Percentiles rank a stretch among this genome's conserved stretches.
phyloP scores from a whole-genome alignment of 2,888 invertebrate genomes.

The Barypeithes pellucidus region DNA sequence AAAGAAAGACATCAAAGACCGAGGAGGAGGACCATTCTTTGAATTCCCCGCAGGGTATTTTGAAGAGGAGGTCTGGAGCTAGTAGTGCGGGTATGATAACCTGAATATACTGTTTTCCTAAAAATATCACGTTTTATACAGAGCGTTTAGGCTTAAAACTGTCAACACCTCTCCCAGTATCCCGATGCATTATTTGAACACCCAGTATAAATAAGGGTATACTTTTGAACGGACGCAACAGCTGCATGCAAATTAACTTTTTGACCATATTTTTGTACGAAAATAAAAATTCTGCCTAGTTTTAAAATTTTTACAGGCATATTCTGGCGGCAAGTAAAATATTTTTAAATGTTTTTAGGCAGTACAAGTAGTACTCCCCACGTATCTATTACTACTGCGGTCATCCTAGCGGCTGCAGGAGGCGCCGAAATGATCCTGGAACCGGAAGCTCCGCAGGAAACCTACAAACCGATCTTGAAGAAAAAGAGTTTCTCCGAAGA shows the following conservation, averaged over 20 bases:
- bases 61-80: conserved; percentile 85
- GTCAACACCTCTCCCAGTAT: no score
- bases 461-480: conserved; percentile 85
- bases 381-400: conserved; percentile 80
- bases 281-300: no score
- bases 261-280: no score
- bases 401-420: conserved; percentile 77
- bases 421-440: conserved; percentile 66
- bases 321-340: neutral
- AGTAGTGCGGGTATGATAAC: conserved; percentile 65
- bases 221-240: no score
- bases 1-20: conserved; percentile 79
- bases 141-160: no score
- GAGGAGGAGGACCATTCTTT: conserved; percentile 78
- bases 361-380: conserved; percentile 79
- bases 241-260: no score
- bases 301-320: conserved; percentile 75
- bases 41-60: conserved; percentile 82
- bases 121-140: no score
- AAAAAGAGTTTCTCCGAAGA: conserved; percentile 86
- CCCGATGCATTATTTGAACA: no score
- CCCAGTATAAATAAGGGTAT: no score
- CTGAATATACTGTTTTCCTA: no score
- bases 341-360: conserved; percentile 34
- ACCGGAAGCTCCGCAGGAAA: conserved; percentile 57